Evolutionary conservation across 2,113 vertebrate genomes (phyloP), one percentile per base, ranked within the genome.

Genomic region (Acrocephalus kingi): DNA sequence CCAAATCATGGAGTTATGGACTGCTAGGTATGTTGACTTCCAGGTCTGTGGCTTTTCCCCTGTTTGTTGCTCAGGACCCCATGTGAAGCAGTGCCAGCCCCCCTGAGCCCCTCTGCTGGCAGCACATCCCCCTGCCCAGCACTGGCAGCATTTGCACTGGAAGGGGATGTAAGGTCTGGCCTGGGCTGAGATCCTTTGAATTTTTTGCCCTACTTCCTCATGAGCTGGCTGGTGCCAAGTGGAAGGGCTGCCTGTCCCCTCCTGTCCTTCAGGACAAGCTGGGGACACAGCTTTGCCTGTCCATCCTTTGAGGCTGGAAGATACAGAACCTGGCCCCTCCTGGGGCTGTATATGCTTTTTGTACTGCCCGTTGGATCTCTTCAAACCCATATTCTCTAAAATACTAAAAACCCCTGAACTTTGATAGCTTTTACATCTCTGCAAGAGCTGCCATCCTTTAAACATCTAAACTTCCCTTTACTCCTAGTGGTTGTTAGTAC

Each of bases 221-320:
- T 1, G 12, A 89, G 46, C 27, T 39, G 30, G 6, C 14, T 0
- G 0, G 27, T 76, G 68, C 51, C 59, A 43, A 1, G 4, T 31
- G 30, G 19, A 33, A 82, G 66, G 37, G 30, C 46, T 89, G 46
- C 20, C 52, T 4, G 3, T 7, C 7, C 7, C 25, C 10, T 85
- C 23, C 30, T 67, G 35, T 64, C 25, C 20, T 0, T 2, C 3
- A 6, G 25, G 16, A 64, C 37, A n/a, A n/a, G 13, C 54, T 77
- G 51, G 15, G n/a, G 31, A 24, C 19, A 25, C 25, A n/a, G 41
- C 19, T 68, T 76, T 2, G 1, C 35, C 30, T n/a, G 28, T 63
- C 45, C 9, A 9, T 64, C 20, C 41, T 67, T 84, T 1, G 6
- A 27, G 35, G 15, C 59, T 73, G 33, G 23, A 52, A 55, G 25